phyloP scores from a whole-genome alignment of 35 echinoderm and acorn worm species.

The Amphiura filiformis region DNA sequence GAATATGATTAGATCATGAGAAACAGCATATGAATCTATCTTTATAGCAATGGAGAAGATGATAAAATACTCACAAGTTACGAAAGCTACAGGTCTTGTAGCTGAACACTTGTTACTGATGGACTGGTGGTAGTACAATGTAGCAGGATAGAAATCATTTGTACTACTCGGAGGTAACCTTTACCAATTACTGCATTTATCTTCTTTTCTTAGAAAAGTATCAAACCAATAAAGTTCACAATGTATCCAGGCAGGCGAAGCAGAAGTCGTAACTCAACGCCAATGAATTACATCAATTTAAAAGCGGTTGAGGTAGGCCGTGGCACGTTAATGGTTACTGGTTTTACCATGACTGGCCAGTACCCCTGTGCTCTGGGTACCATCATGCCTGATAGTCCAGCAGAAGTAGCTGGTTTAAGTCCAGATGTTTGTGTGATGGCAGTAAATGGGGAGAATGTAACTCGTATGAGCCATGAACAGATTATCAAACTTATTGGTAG shows the following conservation, averaged over 20 bases:
- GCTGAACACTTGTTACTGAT: no score
- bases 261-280: conserved; percentile 39
- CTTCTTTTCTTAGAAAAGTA: no score
- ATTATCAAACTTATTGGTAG: conserved; percentile 92
- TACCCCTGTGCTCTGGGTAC: conserved; percentile 85
- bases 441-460: conserved; percentile 94
- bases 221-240: no score
- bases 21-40: no score
- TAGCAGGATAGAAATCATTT: no score
- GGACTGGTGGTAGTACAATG: no score
- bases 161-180: no score
- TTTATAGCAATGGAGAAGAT: no score
- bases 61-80: no score
- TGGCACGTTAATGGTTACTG: conserved; percentile 87
- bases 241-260: conserved; percentile 52
- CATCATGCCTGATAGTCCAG: conserved; percentile 84
- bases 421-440: conserved; percentile 86
- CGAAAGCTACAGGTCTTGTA: no score
- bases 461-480: conserved; percentile 82
- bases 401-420: conserved; percentile 81
- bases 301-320: conserved; percentile 96
- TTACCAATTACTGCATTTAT: no score
- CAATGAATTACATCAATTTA: conserved; percentile 64
- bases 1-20: no score
- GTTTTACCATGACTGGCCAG: conserved; percentile 90